phyloP scores from a whole-genome alignment of 2,113 vertebrate genomes.

The Eubucco bourcierii region DNA sequence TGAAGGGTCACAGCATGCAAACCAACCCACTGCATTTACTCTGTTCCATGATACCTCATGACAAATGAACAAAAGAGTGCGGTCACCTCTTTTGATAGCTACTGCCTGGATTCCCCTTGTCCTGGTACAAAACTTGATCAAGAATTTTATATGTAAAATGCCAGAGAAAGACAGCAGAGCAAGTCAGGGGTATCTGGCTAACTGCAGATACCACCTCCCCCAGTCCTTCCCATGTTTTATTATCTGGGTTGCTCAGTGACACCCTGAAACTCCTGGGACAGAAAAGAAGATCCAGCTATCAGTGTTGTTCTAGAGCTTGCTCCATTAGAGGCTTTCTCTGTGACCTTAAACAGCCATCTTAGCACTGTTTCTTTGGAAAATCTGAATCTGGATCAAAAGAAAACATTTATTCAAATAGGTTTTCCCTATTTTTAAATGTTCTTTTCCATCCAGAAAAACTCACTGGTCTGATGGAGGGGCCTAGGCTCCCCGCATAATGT shows the following conservation, averaged over 20 bases:
- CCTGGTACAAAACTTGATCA: not conserved
- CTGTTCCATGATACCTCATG: not conserved
- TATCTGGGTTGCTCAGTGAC: not conserved
- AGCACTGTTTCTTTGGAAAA: not conserved
- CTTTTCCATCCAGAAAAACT: not conserved
- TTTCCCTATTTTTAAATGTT: not conserved
- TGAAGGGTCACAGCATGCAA: not conserved
- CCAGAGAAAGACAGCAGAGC: not conserved
- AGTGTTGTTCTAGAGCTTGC: not conserved
- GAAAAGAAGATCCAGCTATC: not conserved
- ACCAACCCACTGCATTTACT: not conserved
- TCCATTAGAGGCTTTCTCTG: not conserved
- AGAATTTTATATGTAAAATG: not conserved
- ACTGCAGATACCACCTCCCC: not conserved
- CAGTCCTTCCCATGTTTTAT: not conserved
- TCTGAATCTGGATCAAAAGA: not conserved
- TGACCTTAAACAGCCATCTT: not conserved
- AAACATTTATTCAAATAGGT: not conserved
- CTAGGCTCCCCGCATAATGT: not conserved
- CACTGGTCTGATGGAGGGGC: not conserved
- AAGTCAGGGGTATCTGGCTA: not conserved
- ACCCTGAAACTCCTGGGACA: not conserved
- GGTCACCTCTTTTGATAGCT: not conserved
- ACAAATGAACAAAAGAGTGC: conserved; percentile 17
- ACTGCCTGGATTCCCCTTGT: not conserved